Evolutionary conservation across 2,797 vertebrate species (phyloP).

Genomic region (Lutjanus argentimaculatus): DNA sequence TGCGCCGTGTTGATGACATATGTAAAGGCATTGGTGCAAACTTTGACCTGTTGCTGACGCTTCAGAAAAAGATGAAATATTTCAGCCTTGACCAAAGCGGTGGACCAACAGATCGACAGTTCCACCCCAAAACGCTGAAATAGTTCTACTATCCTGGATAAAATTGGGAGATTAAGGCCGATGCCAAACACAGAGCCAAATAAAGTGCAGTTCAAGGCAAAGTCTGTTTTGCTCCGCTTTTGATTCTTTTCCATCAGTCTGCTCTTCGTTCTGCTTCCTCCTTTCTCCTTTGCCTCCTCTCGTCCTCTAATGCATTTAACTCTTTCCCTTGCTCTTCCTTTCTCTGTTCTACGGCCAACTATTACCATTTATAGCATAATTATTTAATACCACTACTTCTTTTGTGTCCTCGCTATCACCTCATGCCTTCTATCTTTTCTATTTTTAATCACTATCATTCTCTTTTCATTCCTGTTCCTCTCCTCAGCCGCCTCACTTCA

Average conservation of each 20-base stretch:
- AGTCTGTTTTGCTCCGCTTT: conserved; percentile 18
- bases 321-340: neutral
- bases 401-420: conserved; percentile 38
- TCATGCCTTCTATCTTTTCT: neutral
- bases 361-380: conserved; percentile 45
- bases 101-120: neutral
- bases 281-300: neutral
- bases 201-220: conserved; percentile 48
- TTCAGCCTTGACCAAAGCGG: conserved; percentile 9
- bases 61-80: neutral
- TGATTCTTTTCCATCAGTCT: conserved; percentile 12
- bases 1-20: neutral
- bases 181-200: conserved; percentile 22
- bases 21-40: neutral
- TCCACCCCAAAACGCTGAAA: neutral
- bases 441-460: conserved; percentile 50
- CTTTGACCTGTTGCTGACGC: neutral
- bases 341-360: conserved; percentile 27
- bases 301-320: neutral
- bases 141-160: neutral
- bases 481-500: conserved; percentile 34
- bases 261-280: neutral
- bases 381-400: conserved; percentile 14
- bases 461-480: conserved; percentile 15
- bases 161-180: conserved; percentile 17